phyloP scores from a whole-genome alignment of 1,140 invertebrate species.

The Drosophila truncata region DNA sequence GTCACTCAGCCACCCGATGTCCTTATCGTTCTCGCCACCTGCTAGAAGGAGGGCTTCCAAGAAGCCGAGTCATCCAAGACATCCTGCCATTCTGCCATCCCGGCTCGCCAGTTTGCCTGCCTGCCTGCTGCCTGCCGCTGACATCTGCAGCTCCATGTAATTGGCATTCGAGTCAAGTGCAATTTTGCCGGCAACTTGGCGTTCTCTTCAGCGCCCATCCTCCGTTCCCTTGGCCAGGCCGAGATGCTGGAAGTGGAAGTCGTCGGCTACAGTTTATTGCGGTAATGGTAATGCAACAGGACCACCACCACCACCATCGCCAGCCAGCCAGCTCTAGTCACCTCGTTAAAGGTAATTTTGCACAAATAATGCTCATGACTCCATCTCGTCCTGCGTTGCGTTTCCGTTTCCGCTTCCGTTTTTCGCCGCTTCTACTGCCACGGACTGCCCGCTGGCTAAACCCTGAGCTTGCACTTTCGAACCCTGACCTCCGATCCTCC shows the following conservation, averaged over 20 bases:
- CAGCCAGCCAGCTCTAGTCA: conserved; percentile 65
- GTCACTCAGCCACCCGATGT: conserved; percentile 34
- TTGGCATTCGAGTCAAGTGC: conserved; percentile 83
- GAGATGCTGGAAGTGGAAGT: conserved; percentile 25
- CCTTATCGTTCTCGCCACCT: conserved; percentile 33
- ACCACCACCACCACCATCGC: conserved; percentile 23
- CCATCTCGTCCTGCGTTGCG: conserved; percentile 46
- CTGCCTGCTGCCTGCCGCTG: conserved; percentile 41
- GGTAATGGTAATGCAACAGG: conserved; percentile 81
- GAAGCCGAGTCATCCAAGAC: conserved; percentile 27
- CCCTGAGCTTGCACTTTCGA: conserved; percentile 58
- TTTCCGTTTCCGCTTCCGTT: conserved; percentile 55
- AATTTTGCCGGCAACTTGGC: conserved; percentile 72
- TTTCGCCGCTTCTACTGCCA: conserved; percentile 13
- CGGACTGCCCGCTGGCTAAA: conserved; percentile 51
- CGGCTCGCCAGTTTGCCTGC: conserved; percentile 9
- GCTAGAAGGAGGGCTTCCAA: conserved; percentile 14
- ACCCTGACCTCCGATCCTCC: conserved; percentile 25
- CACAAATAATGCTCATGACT: conserved; percentile 81
- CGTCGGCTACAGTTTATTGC: conserved; percentile 73
- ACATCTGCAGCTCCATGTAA: conserved; percentile 74
- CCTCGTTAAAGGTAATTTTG: conserved; percentile 84
- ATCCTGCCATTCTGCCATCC: conserved; percentile 12
- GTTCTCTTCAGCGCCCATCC: conserved; percentile 10
- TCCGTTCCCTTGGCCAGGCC: background rate